A percentile compares a stretch with the other conserved stretches of the same genome.
These are phyloP conservation scores for Hippocampus mohnikei DNA, from an alignment of 2,113 vertebrate species.

Conservation along the genomic window DNA sequence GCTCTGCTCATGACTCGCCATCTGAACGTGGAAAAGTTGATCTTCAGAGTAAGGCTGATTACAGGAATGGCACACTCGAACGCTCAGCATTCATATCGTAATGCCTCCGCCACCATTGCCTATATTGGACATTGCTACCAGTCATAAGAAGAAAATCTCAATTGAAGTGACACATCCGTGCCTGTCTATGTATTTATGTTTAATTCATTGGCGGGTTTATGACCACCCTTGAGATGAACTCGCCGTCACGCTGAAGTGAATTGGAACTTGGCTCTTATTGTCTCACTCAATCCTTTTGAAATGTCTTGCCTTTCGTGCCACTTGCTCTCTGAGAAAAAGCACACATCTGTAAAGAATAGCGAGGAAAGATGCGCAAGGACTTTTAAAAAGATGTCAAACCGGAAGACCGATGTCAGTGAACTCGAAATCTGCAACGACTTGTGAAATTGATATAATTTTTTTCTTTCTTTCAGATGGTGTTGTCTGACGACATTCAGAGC, in stretches of 20 bases:
- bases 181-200: not conserved
- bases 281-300: not conserved
- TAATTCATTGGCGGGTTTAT: not conserved
- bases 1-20: slow-evolving; percentile 77
- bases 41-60: slow-evolving; percentile 65
- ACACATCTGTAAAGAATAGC: not conserved
- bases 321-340: not conserved
- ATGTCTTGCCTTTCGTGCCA: not conserved
- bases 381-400: not conserved
- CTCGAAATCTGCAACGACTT: not conserved
- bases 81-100: not conserved
- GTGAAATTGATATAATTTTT: not conserved
- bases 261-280: not conserved
- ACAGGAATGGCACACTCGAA: not conserved
- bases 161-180: not conserved
- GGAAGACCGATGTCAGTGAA: not conserved
- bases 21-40: slow-evolving; percentile 64
- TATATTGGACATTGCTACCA: not conserved
- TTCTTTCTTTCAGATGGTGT: slow-evolving; percentile 56
- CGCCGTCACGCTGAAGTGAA: not conserved
- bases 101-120: not conserved
- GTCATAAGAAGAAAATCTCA: not conserved
- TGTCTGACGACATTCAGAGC: slow-evolving; percentile 66
- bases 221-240: not conserved
- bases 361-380: not conserved